These are phyloP conservation scores for Aldrovandia affinis DNA, from an alignment of 2,797 vertebrate genomes.

Conservation along the genomic window DNA sequence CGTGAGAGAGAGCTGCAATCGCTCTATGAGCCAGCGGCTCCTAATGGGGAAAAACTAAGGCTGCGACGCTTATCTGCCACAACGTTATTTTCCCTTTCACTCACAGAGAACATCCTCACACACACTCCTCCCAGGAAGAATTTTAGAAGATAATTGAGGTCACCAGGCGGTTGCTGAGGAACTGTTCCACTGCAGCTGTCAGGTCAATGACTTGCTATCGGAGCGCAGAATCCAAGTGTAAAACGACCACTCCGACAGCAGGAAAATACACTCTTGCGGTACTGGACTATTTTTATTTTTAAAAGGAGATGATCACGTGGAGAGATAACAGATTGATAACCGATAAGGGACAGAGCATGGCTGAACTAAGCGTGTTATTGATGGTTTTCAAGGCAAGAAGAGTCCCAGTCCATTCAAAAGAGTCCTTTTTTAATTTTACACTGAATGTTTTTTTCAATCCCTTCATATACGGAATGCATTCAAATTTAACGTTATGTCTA, in stretches of 20 bases:
- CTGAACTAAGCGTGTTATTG: neutral
- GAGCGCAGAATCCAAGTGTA: neutral
- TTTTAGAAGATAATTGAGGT: slow-evolving; percentile 34
- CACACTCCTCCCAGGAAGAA: slow-evolving; percentile 32
- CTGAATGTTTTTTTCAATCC: neutral
- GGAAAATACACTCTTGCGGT: neutral
- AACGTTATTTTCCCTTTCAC: slow-evolving; percentile 35
- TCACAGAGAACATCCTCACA: slow-evolving; percentile 28
- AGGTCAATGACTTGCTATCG: slow-evolving; percentile 25
- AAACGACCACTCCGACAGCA: neutral
- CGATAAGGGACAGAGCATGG: neutral
- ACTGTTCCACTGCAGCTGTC: slow-evolving; percentile 21
- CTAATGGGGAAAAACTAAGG: slow-evolving; percentile 51
- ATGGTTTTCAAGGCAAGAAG: neutral
- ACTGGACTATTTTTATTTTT: neutral
- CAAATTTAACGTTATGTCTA: neutral
- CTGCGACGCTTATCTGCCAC: slow-evolving; percentile 49
- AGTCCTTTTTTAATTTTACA: neutral
- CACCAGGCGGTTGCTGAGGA: slow-evolving; percentile 20
- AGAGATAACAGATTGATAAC: neutral
- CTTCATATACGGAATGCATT: neutral
- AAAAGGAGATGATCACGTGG: neutral
- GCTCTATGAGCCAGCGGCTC: slow-evolving; percentile 36
- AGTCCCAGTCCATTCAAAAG: neutral
- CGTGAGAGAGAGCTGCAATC: slow-evolving; percentile 31